A percentile compares a stretch with the other conserved stretches of the same genome.
phyloP scores from a whole-genome alignment of 1,140 invertebrate genomes.

The Pollicipes pollicipes region DNA sequence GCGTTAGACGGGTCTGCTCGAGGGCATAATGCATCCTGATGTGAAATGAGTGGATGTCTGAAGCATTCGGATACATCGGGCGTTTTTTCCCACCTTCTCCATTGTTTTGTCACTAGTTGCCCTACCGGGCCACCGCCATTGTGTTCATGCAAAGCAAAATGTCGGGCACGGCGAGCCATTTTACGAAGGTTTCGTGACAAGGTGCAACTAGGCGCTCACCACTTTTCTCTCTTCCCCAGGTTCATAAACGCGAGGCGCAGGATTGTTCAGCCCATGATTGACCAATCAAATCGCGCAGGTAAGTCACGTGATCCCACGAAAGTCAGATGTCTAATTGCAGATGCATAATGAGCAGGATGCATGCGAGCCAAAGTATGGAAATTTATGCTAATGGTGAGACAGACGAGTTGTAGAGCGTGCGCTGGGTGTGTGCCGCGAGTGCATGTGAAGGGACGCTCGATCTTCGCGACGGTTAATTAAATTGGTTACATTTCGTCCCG shows the following conservation, averaged over 20 bases:
- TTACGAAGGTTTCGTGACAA: neutral
- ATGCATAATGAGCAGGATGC: neutral
- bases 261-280: slow-evolving; percentile 82
- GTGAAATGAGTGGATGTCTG: too few species aligned
- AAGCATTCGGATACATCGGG: too few species aligned
- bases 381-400: neutral
- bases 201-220: neutral
- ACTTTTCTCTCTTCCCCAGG: slow-evolving; percentile 27
- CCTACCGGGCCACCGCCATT: neutral
- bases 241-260: slow-evolving; percentile 84
- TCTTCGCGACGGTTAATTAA: neutral
- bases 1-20: neutral
- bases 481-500: too few species aligned
- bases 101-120: neutral
- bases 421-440: neutral
- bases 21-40: too few species aligned
- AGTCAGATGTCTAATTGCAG: slow-evolving; percentile 9
- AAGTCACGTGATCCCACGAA: slow-evolving; percentile 16
- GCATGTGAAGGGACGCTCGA: neutral
- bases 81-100: too few species aligned
- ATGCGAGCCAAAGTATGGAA: neutral
- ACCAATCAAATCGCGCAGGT: slow-evolving; percentile 29
- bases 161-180: neutral
- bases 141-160: neutral
- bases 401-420: neutral